Evolutionary conservation across 2,888 invertebrate species (phyloP).

Genomic region (Mystacides longicornis): DNA sequence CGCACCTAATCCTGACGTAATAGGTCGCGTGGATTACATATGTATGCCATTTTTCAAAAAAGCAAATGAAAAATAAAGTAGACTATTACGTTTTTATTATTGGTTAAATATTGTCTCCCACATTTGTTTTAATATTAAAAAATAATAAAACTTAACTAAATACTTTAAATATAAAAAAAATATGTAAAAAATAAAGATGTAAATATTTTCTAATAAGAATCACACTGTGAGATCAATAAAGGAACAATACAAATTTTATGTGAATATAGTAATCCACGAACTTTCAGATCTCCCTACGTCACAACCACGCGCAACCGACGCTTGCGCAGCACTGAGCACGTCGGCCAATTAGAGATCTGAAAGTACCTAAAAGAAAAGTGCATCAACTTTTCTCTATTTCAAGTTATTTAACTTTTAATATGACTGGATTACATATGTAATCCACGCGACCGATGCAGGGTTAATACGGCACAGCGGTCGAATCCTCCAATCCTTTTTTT

Average conservation of each 20-base stretch:
- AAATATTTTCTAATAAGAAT: not conserved
- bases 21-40: not conserved
- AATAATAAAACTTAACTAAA: not conserved
- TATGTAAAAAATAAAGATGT: not conserved
- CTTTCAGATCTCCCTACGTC: too few relatives aligned
- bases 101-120: too few relatives aligned
- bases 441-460: not conserved
- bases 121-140: too few relatives aligned
- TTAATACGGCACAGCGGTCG: too few relatives aligned
- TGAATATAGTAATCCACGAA: not conserved
- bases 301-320: too few relatives aligned
- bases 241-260: not conserved
- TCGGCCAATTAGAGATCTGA: not conserved
- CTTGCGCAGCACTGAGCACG: too few relatives aligned
- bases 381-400: not conserved
- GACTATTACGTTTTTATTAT: not conserved
- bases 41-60: not conserved
- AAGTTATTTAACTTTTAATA: too few relatives aligned
- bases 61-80: not conserved
- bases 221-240: not conserved
- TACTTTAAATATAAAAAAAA: not conserved
- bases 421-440: not conserved
- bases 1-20: too few relatives aligned
- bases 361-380: not conserved
- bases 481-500: too few relatives aligned